Evolutionary conservation across 2,888 invertebrate species (phyloP), one percentile per base, ranked within the genome.

Genomic region (Sabellastarte sp.): DNA sequence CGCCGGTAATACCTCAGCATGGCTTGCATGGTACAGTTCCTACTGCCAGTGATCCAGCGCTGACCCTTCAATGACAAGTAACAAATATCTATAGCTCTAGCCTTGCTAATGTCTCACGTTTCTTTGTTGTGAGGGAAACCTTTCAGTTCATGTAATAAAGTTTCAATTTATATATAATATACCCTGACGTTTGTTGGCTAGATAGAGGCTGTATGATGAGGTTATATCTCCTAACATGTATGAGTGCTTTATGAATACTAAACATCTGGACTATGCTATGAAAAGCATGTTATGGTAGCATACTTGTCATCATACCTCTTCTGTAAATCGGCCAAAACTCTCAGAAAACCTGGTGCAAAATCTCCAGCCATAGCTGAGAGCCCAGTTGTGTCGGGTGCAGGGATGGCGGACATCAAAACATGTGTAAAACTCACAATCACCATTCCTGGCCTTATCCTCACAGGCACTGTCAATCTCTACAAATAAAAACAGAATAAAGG

Each of bases 351-450:
- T 32, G 28, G 50, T 50, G 59, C 59, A 65, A 55, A 55, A 59
- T 41, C 55, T 28, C 41, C 41, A 65, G 33, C 59, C 56, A 61
- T 63, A 59, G 29, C 56, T 31, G 55, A 55, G 51, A 29, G 32
- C 56, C 33, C 61, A 65, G 53, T 65, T 32, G 51, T 62, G 30
- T 28, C 15, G 29, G 30, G n/a, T 20, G 56, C 59, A 63, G 3
- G 60, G 57, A 50, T 64, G 52, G 20, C 59, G 59, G 24, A 64
- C 33, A 29, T 66, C 29, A 51, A 63, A 64, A 28, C 62, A 66
- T 31, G 33, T 31, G 60, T 59, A 65, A 32, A 63, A 65, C 26
- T 30, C n/a, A 30, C 64, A 64, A 31, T 62, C 57, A 2, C 64
- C 64, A 4, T 55, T 26, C n/a, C 32, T 30, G 5, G 58, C 61